These are phyloP conservation scores for Onychomys leucogaster DNA, from an alignment of 2,797 vertebrate genomes.

Conservation along the genomic window DNA sequence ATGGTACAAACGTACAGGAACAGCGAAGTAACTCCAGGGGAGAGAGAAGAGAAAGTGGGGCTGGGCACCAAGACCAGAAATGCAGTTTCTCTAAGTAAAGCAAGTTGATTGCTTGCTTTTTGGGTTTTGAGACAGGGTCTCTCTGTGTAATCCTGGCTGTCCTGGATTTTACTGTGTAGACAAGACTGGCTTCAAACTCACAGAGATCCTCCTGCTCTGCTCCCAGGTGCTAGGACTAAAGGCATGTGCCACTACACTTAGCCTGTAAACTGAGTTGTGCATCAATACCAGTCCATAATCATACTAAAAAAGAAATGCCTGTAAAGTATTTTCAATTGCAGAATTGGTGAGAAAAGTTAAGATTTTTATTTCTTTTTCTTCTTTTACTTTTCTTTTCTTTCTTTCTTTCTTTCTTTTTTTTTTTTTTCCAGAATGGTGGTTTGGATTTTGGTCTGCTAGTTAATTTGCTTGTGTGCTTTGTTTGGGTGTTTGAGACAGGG, in stretches of 20 bases:
- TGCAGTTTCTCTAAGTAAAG: background rate
- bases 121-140: background rate
- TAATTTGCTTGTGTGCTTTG: background rate
- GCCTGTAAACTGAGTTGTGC: background rate
- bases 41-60: background rate
- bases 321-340: background rate
- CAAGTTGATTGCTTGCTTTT: background rate
- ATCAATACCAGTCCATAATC: background rate
- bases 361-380: background rate
- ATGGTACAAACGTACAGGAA: background rate
- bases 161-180: background rate
- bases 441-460: background rate
- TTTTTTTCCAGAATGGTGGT: background rate
- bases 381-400: background rate
- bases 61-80: background rate
- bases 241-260: background rate
- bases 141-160: background rate
- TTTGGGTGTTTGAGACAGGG: background rate
- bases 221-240: background rate
- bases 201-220: background rate
- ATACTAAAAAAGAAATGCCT: background rate
- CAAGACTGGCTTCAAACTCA: background rate
- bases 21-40: background rate
- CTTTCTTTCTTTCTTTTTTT: background rate
- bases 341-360: background rate